Conservation (phyloP, 2,797 vertebrate species). For the Trachurus trachurus region DNA sequence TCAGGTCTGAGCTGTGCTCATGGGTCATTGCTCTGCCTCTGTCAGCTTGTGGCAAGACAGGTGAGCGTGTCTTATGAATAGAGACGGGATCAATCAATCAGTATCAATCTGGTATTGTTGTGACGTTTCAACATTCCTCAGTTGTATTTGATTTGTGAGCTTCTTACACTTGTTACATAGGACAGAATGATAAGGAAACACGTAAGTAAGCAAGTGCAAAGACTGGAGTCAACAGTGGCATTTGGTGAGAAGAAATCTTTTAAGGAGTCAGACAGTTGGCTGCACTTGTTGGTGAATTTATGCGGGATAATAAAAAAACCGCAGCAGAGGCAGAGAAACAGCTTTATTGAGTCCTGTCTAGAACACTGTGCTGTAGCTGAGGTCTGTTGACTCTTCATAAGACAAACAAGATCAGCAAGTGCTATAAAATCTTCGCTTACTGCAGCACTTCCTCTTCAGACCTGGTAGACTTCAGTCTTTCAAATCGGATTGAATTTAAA, state of each 20-base stretch:
- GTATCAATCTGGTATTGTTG: slow-evolving; percentile 6
- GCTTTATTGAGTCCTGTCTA: slow-evolving; percentile 25
- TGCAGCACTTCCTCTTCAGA: slow-evolving; percentile 56
- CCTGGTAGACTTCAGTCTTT: slow-evolving; percentile 9
- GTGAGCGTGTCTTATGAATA: slow-evolving; percentile 42
- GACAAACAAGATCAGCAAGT: slow-evolving; percentile 64
- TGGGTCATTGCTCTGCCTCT: slow-evolving; percentile 62
- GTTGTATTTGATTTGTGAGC: slow-evolving; percentile 48
- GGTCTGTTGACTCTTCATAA: slow-evolving; percentile 64
- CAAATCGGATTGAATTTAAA: slow-evolving; percentile 47
- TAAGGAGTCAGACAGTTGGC: slow-evolving; percentile 2
- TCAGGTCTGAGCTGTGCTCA: slow-evolving; percentile 52
- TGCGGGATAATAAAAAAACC: slow-evolving; percentile 47
- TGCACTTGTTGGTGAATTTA: slow-evolving; percentile 9
- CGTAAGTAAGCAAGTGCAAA: slow-evolving; percentile 16
- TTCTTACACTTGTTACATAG: slow-evolving; percentile 28
- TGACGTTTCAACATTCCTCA: slow-evolving; percentile 27
- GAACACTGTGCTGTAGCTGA: slow-evolving; percentile 28
- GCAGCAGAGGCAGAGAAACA: slow-evolving; percentile 24
- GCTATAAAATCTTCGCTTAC: slow-evolving; percentile 51
- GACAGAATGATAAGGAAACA: not conserved
- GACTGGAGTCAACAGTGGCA: not conserved
- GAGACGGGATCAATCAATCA: slow-evolving; percentile 60
- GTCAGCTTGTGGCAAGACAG: slow-evolving; percentile 51
- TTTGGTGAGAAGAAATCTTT: slow-evolving; percentile 8